Evolutionary conservation across 2,888 invertebrate genomes (phyloP).

Genomic region (Schrankia costaestrigalis): DNA sequence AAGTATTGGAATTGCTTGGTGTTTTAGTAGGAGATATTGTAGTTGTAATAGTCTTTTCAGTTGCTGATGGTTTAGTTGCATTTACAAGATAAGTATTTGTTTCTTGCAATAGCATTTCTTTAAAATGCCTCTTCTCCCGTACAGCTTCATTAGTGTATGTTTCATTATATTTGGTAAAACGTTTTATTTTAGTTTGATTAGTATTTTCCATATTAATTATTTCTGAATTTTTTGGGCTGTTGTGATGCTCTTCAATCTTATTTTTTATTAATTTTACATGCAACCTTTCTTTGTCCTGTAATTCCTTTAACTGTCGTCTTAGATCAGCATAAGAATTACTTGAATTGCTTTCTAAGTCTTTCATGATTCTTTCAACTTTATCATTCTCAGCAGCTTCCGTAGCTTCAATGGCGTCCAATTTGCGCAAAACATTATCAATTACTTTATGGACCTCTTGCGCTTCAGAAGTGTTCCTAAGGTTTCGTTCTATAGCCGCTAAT

Average conservation of each 20-base stretch:
- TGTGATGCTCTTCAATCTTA: slow-evolving; percentile 22
- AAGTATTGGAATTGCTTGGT: no score
- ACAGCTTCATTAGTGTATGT: no score
- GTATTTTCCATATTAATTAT: not conserved
- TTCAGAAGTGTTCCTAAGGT: slow-evolving; percentile 39
- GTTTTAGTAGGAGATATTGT: no score
- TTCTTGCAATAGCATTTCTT: no score
- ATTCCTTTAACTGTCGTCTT: slow-evolving; percentile 30
- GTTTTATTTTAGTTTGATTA: not conserved
- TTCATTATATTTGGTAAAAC: no score
- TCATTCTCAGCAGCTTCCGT: slow-evolving; percentile 31
- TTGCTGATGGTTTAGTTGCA: no score
- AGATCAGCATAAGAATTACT: slow-evolving; percentile 26
- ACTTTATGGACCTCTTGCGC: slow-evolving; percentile 41
- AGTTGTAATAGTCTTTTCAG: no score
- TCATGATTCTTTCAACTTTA: slow-evolving; percentile 42
- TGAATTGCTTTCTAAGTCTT: slow-evolving; percentile 33
- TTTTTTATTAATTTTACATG: slow-evolving; percentile 22
- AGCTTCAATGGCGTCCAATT: slow-evolving; percentile 25
- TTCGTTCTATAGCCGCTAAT: slow-evolving; percentile 45
- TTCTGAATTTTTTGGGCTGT: slow-evolving; percentile 5
- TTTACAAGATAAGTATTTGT: no score
- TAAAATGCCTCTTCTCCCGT: no score
- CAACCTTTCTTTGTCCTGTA: slow-evolving; percentile 33
- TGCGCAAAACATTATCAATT: slow-evolving; percentile 40